These are phyloP conservation scores for Leucosticte australis DNA, from an alignment of 2,113 vertebrate genomes.

Conservation along the genomic window DNA sequence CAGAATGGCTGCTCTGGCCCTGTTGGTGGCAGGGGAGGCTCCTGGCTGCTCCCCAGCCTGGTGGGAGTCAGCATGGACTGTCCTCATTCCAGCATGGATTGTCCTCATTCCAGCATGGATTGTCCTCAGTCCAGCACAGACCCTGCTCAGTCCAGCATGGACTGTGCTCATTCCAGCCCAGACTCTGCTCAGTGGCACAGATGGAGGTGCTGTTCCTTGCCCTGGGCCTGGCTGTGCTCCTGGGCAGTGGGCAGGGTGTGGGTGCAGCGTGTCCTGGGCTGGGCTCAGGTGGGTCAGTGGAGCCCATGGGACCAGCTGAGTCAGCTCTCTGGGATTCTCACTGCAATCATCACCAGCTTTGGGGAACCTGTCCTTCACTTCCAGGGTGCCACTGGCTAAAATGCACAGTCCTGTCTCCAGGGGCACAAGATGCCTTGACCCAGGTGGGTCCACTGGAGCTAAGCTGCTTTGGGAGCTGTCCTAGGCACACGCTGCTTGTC, in stretches of 20 bases:
- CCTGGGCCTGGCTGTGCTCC: neutral
- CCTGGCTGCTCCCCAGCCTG: rapidly evolving
- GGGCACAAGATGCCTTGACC: neutral
- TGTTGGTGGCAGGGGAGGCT: rapidly evolving
- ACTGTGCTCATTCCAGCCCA: too few relatives aligned
- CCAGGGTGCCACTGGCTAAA: neutral
- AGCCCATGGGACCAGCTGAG: neutral
- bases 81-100: neutral
- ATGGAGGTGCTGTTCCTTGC: rapidly evolving
- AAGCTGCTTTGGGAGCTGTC: neutral
- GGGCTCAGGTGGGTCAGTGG: neutral
- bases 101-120: too few relatives aligned
- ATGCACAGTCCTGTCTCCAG: neutral
- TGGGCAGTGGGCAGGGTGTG: neutral
- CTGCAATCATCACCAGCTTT: neutral
- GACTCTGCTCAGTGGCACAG: neutral
- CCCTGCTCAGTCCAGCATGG: too few relatives aligned
- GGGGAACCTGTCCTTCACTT: neutral
- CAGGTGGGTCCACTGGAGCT: neutral
- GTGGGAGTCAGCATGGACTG: rapidly evolving
- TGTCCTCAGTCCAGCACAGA: too few relatives aligned
- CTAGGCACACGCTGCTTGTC: neutral
- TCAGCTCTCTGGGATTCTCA: rapidly evolving
- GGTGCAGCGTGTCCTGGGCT: neutral
- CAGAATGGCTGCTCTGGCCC: neutral